Evolutionary conservation across 2,888 invertebrate species (phyloP).

Genomic region (Imbricaverruca yamaguchii): DNA sequence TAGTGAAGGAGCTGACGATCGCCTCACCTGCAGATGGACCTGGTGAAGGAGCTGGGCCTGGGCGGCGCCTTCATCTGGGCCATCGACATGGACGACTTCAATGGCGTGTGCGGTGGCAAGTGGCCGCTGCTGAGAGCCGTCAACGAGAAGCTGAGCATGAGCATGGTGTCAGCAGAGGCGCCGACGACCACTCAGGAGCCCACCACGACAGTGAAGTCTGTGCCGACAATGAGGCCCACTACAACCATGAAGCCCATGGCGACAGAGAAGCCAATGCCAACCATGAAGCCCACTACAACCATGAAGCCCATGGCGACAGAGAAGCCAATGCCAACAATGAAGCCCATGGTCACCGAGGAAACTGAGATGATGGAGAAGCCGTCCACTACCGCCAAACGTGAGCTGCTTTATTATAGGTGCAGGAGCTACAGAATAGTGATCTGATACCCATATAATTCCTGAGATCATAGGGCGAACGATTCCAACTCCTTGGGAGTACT

Average conservation of each 20-base stretch:
- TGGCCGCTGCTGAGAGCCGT: slow-evolving; percentile 32
- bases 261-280: neutral
- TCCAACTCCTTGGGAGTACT: too few relatives aligned
- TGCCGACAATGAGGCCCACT: neutral
- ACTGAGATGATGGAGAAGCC: neutral
- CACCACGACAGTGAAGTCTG: neutral
- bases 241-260: neutral
- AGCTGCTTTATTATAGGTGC: neutral
- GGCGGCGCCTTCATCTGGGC: slow-evolving; percentile 41
- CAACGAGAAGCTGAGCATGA: neutral
- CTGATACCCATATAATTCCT: too few relatives aligned
- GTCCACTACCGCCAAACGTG: neutral
- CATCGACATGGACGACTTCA: slow-evolving; percentile 39
- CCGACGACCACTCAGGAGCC: neutral
- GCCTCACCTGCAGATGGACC: slow-evolving; percentile 36
- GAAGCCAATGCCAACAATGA: too few relatives aligned
- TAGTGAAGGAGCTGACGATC: too few relatives aligned
- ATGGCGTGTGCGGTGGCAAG: slow-evolving; percentile 35
- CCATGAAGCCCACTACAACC: neutral
- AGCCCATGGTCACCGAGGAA: too few relatives aligned
- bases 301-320: neutral
- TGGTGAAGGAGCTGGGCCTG: slow-evolving; percentile 40
- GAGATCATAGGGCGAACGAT: too few relatives aligned
- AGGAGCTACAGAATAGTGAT: too few relatives aligned
- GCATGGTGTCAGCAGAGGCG: neutral